A percentile compares a stretch with the other conserved stretches of the same genome.
These are phyloP conservation scores for Apocrypta bakeri DNA, from an alignment of 1,140 invertebrate genomes.

Conservation along the genomic window DNA sequence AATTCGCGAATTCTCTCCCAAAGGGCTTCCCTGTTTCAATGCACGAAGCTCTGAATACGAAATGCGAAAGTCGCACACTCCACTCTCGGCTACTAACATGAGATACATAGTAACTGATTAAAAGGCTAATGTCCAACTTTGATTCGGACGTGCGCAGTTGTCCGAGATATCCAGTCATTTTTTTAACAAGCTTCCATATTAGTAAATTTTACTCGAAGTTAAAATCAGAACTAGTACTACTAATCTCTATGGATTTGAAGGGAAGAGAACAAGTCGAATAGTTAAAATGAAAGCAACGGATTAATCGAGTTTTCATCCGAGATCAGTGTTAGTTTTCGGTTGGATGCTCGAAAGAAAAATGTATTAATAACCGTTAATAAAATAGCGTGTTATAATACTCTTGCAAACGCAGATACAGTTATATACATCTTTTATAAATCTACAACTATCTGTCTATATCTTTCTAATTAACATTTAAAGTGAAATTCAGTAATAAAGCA, in stretches of 20 bases:
- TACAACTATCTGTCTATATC: too few species aligned
- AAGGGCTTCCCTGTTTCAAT: constrained; percentile 9
- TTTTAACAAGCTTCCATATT: neutral
- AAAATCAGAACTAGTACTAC: neutral
- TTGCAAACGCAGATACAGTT: too few species aligned
- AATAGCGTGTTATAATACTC: too few species aligned
- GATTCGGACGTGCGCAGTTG: neutral
- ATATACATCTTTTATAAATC: too few species aligned
- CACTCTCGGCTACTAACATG: neutral
- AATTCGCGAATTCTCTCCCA: neutral
- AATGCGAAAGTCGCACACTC: neutral
- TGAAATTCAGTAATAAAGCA: too few species aligned
- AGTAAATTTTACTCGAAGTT: too few species aligned
- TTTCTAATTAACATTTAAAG: too few species aligned
- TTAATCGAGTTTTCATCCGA: neutral
- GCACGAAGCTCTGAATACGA: neutral
- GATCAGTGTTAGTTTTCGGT: neutral
- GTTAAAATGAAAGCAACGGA: neutral
- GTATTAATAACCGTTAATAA: too few species aligned
- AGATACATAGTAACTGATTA: neutral
- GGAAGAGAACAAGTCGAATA: neutral
- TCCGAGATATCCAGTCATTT: neutral
- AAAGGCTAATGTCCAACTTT: neutral
- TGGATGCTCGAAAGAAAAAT: neutral
- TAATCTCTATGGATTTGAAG: neutral